Conservation (phyloP, 2,113 vertebrate genomes). For the Vulpes vulpes region DNA sequence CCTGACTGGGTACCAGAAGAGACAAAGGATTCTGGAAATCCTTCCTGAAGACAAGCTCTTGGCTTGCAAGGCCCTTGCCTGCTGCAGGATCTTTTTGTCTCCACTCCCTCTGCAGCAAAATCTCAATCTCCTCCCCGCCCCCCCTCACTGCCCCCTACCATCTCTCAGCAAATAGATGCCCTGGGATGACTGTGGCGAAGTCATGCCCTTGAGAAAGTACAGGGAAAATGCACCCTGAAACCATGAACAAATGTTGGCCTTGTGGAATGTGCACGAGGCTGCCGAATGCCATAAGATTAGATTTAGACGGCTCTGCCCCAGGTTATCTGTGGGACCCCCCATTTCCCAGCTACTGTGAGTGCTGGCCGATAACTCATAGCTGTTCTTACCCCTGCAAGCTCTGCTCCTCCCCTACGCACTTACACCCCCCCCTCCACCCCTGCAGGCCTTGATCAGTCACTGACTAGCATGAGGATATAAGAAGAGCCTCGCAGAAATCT, state of each 20-base stretch:
- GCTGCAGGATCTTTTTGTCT: neutral
- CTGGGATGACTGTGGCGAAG: neutral
- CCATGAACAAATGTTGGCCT: neutral
- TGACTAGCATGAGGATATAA: neutral
- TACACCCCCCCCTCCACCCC: neutral
- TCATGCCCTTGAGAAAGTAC: neutral
- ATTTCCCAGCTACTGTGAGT: constrained; percentile 7
- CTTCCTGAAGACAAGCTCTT: constrained; percentile 20
- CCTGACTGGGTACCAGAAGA: neutral
- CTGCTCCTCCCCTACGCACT: neutral
- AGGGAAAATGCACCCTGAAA: neutral
- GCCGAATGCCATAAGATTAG: neutral
- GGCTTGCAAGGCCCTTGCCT: constrained; percentile 7
- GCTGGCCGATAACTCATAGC: neutral
- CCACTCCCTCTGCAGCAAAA: neutral
- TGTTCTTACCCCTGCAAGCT: neutral
- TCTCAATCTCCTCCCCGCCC: neutral
- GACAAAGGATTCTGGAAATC: constrained; percentile 10
- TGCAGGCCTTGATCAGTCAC: neutral
- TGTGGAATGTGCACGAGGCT: neutral
- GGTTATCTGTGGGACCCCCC: neutral
- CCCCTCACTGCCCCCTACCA: neutral
- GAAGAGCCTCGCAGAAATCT: constrained; percentile 30
- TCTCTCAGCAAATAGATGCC: neutral
- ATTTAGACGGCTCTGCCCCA: neutral